A percentile compares a stretch with the other conserved stretches of the same genome.
Conservation (phyloP, 2,888 invertebrate species). For the Heliconius aoede region DNA sequence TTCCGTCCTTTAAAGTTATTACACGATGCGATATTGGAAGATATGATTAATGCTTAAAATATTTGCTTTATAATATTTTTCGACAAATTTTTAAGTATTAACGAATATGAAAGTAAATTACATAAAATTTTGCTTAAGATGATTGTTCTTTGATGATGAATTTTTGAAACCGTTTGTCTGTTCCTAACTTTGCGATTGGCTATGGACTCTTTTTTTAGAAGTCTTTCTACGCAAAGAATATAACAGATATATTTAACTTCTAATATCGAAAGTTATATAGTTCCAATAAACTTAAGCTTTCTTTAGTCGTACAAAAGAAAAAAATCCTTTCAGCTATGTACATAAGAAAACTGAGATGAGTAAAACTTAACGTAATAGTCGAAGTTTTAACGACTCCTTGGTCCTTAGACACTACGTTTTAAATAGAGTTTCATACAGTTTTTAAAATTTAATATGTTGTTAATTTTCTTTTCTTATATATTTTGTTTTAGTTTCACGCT, state of each 20-base stretch:
- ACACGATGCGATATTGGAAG: not conserved
- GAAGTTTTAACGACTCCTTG: slow-evolving; percentile 37
- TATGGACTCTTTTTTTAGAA: no score
- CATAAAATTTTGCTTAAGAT: no score
- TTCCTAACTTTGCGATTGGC: no score
- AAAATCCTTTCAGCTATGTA: slow-evolving; percentile 27
- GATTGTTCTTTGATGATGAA: no score
- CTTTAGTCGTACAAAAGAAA: slow-evolving; percentile 15
- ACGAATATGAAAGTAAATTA: no score
- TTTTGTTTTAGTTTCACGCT: not conserved
- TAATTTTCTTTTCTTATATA: not conserved
- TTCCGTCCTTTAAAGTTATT: slow-evolving; percentile 11
- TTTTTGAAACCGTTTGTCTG: no score
- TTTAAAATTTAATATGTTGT: slow-evolving; percentile 9
- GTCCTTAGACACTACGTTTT: slow-evolving; percentile 18
- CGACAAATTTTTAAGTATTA: not conserved
- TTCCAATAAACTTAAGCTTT: slow-evolving; percentile 12
- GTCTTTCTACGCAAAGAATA: no score
- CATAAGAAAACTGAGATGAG: slow-evolving; percentile 26
- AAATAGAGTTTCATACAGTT: slow-evolving; percentile 16
- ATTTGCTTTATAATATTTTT: not conserved
- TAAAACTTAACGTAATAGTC: slow-evolving; percentile 30
- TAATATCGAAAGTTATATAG: slow-evolving; percentile 13
- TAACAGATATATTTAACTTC: not conserved
- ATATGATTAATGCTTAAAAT: slow-evolving; percentile 10